Evolutionary conservation across 2,888 invertebrate species (phyloP).

Genomic region (Hetaerina titia): DNA sequence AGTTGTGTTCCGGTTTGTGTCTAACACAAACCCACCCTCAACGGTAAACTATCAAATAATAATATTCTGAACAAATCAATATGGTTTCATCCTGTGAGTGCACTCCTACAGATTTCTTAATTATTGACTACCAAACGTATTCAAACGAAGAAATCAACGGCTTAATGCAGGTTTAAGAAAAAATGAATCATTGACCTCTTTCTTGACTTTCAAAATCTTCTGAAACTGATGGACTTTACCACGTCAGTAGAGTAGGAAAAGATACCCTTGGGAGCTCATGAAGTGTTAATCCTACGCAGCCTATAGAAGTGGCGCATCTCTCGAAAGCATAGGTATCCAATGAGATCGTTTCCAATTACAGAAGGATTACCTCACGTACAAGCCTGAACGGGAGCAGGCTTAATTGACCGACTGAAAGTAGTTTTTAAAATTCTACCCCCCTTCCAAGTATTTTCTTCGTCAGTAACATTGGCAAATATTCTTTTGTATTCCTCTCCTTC

Average conservation of each 20-base stretch:
- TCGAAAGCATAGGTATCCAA: not conserved
- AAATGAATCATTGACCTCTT: not conserved
- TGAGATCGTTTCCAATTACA: not conserved
- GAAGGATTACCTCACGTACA: conserved; percentile 1
- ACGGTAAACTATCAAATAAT: too few species aligned
- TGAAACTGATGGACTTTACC: not conserved
- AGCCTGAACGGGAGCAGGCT: not conserved
- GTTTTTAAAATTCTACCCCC: too few species aligned
- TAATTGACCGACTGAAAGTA: not conserved
- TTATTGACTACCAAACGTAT: too few species aligned
- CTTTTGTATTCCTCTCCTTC: too few species aligned
- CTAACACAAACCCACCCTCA: too few species aligned
- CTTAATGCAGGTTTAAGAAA: not conserved
- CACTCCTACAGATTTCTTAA: too few species aligned
- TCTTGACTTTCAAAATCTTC: not conserved
- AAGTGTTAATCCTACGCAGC: not conserved
- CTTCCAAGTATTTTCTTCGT: too few species aligned
- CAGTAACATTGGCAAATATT: too few species aligned
- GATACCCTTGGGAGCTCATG: not conserved
- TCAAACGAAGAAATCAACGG: not conserved
- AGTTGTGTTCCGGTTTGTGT: too few species aligned
- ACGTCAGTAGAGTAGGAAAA: not conserved
- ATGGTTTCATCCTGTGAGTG: too few species aligned
- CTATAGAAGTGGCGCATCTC: not conserved
- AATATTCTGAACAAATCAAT: too few species aligned